A percentile compares a stretch with the other conserved stretches of the same genome.
These are phyloP conservation scores for Xylota sylvarum DNA, from an alignment of 2,888 invertebrate species.

Conservation along the genomic window DNA sequence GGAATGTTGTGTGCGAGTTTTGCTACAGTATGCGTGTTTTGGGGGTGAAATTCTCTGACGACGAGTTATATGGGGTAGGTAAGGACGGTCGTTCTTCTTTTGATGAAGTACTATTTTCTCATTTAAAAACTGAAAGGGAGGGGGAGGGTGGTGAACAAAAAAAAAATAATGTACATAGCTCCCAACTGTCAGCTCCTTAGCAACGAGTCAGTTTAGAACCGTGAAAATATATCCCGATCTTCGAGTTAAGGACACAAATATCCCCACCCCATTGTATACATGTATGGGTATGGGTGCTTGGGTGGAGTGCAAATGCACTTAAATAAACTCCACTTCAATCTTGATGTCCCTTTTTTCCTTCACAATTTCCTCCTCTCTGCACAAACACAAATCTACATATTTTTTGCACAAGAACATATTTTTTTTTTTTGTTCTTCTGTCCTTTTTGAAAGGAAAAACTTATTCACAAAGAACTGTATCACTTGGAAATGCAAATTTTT, in stretches of 20 bases:
- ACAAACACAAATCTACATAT: conserved; percentile 65
- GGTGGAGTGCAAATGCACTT: conserved; percentile 76
- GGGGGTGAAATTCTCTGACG: conserved; percentile 16
- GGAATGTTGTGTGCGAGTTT: conserved; percentile 51
- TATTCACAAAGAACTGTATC: conserved; percentile 52
- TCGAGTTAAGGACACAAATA: conserved; percentile 45
- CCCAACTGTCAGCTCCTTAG: conserved; percentile 66
- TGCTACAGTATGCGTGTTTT: conserved; percentile 42
- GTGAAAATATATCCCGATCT: conserved; percentile 24
- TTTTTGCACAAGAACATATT: conserved; percentile 31
- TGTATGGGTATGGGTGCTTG: conserved; percentile 55
- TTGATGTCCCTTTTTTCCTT: conserved; percentile 43
- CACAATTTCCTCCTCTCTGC: conserved; percentile 34
- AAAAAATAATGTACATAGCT: conserved; percentile 27
- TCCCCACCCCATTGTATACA: conserved; percentile 40
- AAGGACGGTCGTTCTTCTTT: conserved; percentile 46
- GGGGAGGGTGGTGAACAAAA: neutral
- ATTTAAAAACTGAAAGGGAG: conserved; percentile 15
- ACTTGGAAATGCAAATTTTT: conserved; percentile 57
- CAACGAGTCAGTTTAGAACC: conserved; percentile 32
- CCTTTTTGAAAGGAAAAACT: conserved; percentile 18
- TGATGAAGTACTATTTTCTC: conserved; percentile 43
- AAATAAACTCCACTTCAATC: conserved; percentile 69
- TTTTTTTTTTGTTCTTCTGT: conserved; percentile 9
- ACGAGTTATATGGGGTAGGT: conserved; percentile 66